Conservation (phyloP, 2,888 invertebrate species). For the Helicoverpa assulta region DNA sequence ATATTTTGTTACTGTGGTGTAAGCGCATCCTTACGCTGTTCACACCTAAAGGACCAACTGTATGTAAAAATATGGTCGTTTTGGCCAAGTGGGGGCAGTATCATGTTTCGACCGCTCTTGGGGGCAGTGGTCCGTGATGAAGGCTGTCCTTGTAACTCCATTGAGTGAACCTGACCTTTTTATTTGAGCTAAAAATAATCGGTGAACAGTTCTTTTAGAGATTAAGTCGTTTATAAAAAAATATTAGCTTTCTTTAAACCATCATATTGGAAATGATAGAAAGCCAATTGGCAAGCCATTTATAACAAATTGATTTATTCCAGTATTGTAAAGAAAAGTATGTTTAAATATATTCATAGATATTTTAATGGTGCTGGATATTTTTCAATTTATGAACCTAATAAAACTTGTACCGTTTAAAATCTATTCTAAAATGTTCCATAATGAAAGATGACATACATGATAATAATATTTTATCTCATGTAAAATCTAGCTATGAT, state of each 20-base stretch:
- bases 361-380: too few relatives aligned
- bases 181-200: constrained; percentile 35
- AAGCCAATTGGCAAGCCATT: too few relatives aligned
- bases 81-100: constrained; percentile 27
- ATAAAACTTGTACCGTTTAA: too few relatives aligned
- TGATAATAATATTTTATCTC: constrained; percentile 17
- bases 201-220: neutral
- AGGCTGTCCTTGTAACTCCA: constrained; percentile 46
- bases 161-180: constrained; percentile 40
- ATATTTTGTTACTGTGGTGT: constrained; percentile 20
- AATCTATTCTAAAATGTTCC: too few relatives aligned
- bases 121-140: constrained; percentile 42
- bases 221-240: neutral
- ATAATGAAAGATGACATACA: constrained; percentile 23
- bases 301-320: too few relatives aligned
- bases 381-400: too few relatives aligned
- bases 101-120: constrained; percentile 52
- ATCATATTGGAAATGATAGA: too few relatives aligned
- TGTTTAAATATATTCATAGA: too few relatives aligned
- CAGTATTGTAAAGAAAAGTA: too few relatives aligned
- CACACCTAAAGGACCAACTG: constrained; percentile 32
- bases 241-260: too few relatives aligned
- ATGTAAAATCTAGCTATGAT: constrained; percentile 13
- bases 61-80: constrained; percentile 6
- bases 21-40: constrained; percentile 8